Evolutionary conservation across 1,140 invertebrate genomes (phyloP), one percentile per base, ranked within the genome.

Genomic region (Elymnias hypermnestra): DNA sequence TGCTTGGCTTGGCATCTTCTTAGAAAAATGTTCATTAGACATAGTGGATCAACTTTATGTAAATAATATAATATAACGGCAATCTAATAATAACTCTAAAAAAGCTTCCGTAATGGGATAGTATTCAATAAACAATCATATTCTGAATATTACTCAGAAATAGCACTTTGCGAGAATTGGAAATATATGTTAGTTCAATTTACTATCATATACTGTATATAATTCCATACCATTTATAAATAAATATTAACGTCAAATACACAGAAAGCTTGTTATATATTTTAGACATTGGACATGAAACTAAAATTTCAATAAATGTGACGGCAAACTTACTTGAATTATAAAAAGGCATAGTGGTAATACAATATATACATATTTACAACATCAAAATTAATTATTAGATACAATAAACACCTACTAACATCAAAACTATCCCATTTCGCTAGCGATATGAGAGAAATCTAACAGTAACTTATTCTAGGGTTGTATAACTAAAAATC

Each of bases 351-450:
- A 33, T 33, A 33, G 1, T 8, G 29, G 29, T 14, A 12, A 44
- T 5, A n/a, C n/a, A n/a, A n/a, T 44, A 37, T 50, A 37, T 50
- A 51, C 33, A 50, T 38, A 43, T 50, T 37, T 51, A 51, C 40
- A 51, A 35, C 42, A 36, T 36, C 13, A 36, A 36, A 36, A 44
- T 1, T 25, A 9, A 15, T 17, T 10, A 0, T 3, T 15, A 36
- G 3, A 22, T 19, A 9, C 8, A n/a, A 7, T 10, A 10, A 6
- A 2, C 18, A 19, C 28, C 4, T 26, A 41, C n/a, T 9, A 10
- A 36, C 33, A 19, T 10, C 9, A 36, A 36, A 36, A 19, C 17
- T 36, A 36, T 36, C 33, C 17, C 33, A 36, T 21, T 19, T 21
- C 33, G 33, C 33, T 17, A 36, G 33, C 33, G 33, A 36, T 36